Base-by-base conservation (phyloP, 2,113 vertebrate genomes). In the Micromys minutus region DNA sequence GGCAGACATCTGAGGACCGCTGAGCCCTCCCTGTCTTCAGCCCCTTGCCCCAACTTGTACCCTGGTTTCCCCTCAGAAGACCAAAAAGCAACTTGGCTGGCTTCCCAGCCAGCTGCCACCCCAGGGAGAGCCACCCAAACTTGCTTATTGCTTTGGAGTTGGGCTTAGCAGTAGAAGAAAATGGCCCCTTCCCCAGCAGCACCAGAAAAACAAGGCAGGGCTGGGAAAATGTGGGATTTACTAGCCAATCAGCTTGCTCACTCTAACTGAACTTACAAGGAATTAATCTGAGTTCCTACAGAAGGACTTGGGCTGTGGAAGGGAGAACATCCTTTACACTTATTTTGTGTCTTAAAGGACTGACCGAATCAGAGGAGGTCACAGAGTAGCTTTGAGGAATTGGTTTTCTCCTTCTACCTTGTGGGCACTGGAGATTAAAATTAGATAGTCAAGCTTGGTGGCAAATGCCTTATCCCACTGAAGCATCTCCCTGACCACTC, bases 81-180 rank as follows among this genome's bases (percentile, higher is more conserved):
- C 91, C 95, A 83, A 94, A 83, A 84, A 86, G 67, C 77, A 93
- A 83, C 45, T 83, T 93, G 95, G 90, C 86, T 69, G 63, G 16
- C n/a, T 89, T 97, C 94, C 92, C 93, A 85, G 94, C 89, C 94
- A 96, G 93, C 96, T 90, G 75, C 84, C 89, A 79, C 90, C 75
- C 77, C 90, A 96, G 90, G 95, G 93, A 72, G 95, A 94, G 95
- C 93, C 87, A 95, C 96, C 94, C 96, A 93, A 67, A 96, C 75
- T 94, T 50, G 57, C 47, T 95, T 65, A 6, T 79, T 89, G 71
- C 83, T 91, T 50, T 26, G 83, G 87, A 79, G 61, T n/a, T 95
- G 21, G 61, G 67, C 74, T 86, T 94, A 69, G 89, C 92, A 87
- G 39, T 84, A 3, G 16, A 90, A 91, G 87, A 87, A 95, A 91